A percentile compares a stretch with the other conserved stretches of the same genome.
Evolutionary conservation across 2,888 invertebrate species (phyloP).

Genomic region (Sycophila texana): DNA sequence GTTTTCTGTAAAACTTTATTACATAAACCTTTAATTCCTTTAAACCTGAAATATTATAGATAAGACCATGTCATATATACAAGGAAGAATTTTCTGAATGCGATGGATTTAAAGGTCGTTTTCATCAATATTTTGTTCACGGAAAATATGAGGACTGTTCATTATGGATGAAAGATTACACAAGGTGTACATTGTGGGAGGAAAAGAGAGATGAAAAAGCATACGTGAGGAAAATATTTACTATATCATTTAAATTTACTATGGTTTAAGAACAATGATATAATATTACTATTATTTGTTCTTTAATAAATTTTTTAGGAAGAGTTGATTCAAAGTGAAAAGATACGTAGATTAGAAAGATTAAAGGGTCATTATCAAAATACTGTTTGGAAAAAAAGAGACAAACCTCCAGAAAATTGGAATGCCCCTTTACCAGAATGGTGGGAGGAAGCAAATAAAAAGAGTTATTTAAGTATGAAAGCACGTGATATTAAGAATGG

Average conservation of each 20-base stretch:
- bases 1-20: neutral
- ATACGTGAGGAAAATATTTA: constrained; percentile 78
- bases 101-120: constrained; percentile 83
- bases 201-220: constrained; percentile 80
- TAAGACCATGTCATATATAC: constrained; percentile 87
- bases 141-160: constrained; percentile 86
- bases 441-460: constrained; percentile 82
- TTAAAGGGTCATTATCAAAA: constrained; percentile 84
- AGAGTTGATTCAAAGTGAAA: constrained; percentile 85
- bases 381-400: constrained; percentile 87
- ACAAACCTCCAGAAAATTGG: constrained; percentile 88
- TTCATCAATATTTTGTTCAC: constrained; percentile 90
- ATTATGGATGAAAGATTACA: constrained; percentile 87
- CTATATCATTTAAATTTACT: neutral
- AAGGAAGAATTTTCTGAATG: constrained; percentile 90
- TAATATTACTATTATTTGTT: constrained; percentile 6
- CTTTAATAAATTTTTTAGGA: constrained; percentile 75
- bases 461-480: constrained; percentile 82
- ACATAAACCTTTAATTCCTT: neutral
- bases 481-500: constrained; percentile 80
- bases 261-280: neutral
- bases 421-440: constrained; percentile 86
- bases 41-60: constrained; percentile 76
- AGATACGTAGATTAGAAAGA: constrained; percentile 79
- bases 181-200: constrained; percentile 85